Evolutionary conservation across 2,113 vertebrate genomes (phyloP).

Genomic region (Gymnogyps californianus): DNA sequence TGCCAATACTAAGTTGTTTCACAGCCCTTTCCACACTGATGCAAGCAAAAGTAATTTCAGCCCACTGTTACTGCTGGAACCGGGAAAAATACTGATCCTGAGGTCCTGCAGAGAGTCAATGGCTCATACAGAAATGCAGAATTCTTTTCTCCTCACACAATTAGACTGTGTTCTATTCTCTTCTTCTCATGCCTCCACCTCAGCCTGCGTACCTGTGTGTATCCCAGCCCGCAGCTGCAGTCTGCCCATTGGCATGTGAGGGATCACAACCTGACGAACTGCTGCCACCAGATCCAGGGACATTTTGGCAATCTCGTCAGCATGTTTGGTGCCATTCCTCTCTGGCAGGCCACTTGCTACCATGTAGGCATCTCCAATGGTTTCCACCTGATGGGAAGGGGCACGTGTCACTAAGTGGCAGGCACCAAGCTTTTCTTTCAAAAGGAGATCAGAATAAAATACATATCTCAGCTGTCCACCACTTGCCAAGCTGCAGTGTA

Average conservation of each 20-base stretch:
- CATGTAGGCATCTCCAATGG: slow-evolving; percentile 90
- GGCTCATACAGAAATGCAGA: fast-evolving
- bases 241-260: slow-evolving; percentile 79
- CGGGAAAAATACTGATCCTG: fast-evolving
- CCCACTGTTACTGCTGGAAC: neutral
- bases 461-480: neutral
- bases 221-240: slow-evolving; percentile 85
- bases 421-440: neutral
- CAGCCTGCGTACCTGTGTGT: slow-evolving; percentile 79
- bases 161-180: fast-evolving
- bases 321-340: slow-evolving; percentile 80
- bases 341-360: slow-evolving; percentile 87
- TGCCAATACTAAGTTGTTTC: neutral
- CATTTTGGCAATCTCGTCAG: slow-evolving; percentile 88
- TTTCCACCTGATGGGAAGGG: slow-evolving; percentile 77
- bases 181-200: no score
- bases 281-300: slow-evolving; percentile 87
- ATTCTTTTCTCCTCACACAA: neutral
- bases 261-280: slow-evolving; percentile 81
- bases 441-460: neutral
- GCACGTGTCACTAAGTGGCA: neutral
- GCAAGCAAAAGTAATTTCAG: neutral
- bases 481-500: neutral
- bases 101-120: neutral
- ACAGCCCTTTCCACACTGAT: neutral